These are phyloP conservation scores for Spicauda simplicius DNA, from an alignment of 2,888 invertebrate genomes.

Conservation along the genomic window DNA sequence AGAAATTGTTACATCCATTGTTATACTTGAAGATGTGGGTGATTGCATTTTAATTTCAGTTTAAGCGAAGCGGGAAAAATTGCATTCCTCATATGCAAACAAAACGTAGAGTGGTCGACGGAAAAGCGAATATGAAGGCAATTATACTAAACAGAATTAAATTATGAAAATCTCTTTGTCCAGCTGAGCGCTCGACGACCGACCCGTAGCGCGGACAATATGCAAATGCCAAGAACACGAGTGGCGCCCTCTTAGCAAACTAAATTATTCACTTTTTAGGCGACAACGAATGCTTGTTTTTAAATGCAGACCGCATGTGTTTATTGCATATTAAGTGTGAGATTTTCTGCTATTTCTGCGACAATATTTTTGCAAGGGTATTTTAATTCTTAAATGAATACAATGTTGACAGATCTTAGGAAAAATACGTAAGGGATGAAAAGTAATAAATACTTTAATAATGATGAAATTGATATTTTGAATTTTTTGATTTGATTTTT, in stretches of 20 bases:
- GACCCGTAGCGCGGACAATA: conserved; percentile 54
- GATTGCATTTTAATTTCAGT: conserved; percentile 18
- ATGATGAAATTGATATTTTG: too few species aligned
- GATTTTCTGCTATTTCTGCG: neutral
- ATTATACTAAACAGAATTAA: conserved; percentile 77
- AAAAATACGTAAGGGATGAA: too few species aligned
- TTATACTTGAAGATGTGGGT: neutral
- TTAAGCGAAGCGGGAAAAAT: conserved; percentile 28
- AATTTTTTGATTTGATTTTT: too few species aligned
- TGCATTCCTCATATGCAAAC: conserved; percentile 60
- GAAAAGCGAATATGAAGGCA: conserved; percentile 65
- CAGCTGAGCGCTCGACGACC: conserved; percentile 49
- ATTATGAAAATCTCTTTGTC: conserved; percentile 75
- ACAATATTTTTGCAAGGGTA: too few species aligned
- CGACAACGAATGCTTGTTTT: conserved; percentile 15
- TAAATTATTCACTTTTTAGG: conserved; percentile 34
- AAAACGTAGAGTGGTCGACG: conserved; percentile 50
- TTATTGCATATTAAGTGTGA: conserved; percentile 16
- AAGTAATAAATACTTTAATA: too few species aligned
- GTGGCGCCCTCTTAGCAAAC: conserved; percentile 45
- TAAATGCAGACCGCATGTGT: conserved; percentile 11
- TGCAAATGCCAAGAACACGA: conserved; percentile 69
- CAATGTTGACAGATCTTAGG: too few species aligned
- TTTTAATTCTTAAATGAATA: too few species aligned
- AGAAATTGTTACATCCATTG: conserved; percentile 17